Percentiles rank a stretch among this genome's conserved stretches.
These are phyloP conservation scores for Hyles lineata DNA, from an alignment of 2,888 invertebrate genomes.

Conservation along the genomic window DNA sequence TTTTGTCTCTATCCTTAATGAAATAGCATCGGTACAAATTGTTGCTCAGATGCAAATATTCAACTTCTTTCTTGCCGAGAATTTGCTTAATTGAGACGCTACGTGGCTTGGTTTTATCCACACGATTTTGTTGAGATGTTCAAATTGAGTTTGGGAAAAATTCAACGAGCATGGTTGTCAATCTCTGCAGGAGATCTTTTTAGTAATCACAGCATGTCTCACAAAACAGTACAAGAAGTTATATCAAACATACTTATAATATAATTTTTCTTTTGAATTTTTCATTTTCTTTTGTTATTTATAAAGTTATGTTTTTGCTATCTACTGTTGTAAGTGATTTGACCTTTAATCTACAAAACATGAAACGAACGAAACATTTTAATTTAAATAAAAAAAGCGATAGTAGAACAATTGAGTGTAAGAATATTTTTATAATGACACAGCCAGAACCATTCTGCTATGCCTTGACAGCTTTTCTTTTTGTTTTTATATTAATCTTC, in stretches of 20 bases:
- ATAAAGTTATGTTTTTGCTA: too few species aligned
- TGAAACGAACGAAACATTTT: too few species aligned
- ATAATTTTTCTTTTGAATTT: too few species aligned
- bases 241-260: neutral
- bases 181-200: neutral
- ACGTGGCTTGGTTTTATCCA: constrained; percentile 41
- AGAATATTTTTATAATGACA: too few species aligned
- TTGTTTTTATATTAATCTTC: too few species aligned
- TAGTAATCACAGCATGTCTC: neutral
- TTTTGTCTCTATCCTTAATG: constrained; percentile 33
- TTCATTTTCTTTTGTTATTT: too few species aligned
- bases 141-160: neutral
- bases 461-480: too few species aligned
- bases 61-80: constrained; percentile 42
- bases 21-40: constrained; percentile 37
- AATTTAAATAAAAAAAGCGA: too few species aligned
- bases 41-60: constrained; percentile 45
- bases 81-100: constrained; percentile 50
- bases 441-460: too few species aligned
- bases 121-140: constrained; percentile 31
- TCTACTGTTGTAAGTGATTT: too few species aligned
- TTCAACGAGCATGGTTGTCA: neutral
- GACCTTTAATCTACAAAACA: too few species aligned
- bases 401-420: too few species aligned
- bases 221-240: neutral